These are phyloP conservation scores for Anniella stebbinsi DNA, from an alignment of 2,797 vertebrate species.

Conservation along the genomic window DNA sequence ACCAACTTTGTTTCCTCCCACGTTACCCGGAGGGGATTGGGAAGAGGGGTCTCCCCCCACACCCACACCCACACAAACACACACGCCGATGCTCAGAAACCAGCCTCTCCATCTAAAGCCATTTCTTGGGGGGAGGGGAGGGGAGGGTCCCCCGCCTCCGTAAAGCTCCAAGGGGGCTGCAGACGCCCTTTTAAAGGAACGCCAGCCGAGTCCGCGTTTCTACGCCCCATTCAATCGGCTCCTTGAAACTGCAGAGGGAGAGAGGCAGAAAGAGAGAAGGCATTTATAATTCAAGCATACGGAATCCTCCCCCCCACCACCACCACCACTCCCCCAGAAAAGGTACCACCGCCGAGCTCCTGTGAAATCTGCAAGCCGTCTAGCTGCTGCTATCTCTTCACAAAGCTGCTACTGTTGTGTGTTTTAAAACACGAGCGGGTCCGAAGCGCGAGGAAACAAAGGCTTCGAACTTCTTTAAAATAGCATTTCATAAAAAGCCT, in stretches of 20 bases:
- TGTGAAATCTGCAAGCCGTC: not conserved
- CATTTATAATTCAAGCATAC: not conserved
- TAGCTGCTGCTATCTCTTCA: not conserved
- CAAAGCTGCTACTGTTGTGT: not conserved
- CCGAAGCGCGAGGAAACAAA: slow-evolving; percentile 15
- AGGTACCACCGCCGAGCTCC: slow-evolving; percentile 32
- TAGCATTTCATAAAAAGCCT: no score
- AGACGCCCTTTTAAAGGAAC: not conserved
- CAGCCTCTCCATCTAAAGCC: not conserved
- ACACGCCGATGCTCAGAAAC: not conserved
- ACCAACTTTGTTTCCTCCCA: not conserved
- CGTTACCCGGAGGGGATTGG: not conserved
- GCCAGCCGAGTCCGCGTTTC: slow-evolving; percentile 21
- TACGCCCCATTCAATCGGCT: slow-evolving; percentile 21
- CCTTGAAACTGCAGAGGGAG: slow-evolving; percentile 10
- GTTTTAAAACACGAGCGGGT: not conserved
- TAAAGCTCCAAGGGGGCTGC: no score
- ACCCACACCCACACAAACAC: no score
- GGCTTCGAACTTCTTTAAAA: slow-evolving; percentile 15
- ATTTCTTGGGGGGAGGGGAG: not conserved
- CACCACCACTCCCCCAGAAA: no score
- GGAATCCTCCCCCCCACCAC: slow-evolving; percentile 6
- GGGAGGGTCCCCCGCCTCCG: not conserved
- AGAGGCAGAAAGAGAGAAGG: not conserved
- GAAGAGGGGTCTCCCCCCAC: no score